A percentile compares a stretch with the other conserved stretches of the same genome.
Evolutionary conservation across 2,888 invertebrate genomes (phyloP).

Genomic region (Meliscaeva auricollis): DNA sequence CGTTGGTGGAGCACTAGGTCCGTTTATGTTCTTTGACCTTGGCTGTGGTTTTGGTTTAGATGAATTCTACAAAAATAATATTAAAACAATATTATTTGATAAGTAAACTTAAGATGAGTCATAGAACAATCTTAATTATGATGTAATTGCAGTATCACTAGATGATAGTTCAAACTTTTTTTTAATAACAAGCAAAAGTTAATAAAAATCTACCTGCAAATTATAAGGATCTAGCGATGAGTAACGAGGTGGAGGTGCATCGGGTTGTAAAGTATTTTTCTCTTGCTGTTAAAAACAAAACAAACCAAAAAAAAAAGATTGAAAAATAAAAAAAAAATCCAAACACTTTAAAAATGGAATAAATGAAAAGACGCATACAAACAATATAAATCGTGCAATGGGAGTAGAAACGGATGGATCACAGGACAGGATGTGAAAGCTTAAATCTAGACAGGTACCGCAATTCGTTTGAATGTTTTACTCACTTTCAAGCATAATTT

Average conservation of each 20-base stretch:
- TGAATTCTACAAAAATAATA: constrained; percentile 78
- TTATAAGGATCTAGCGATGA: constrained; percentile 83
- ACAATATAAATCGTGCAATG: constrained; percentile 68
- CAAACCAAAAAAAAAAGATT: constrained; percentile 74
- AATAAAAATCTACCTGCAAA: constrained; percentile 81
- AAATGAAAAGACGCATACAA: constrained; percentile 11
- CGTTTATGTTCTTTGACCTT: constrained; percentile 86
- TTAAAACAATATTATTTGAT: neutral
- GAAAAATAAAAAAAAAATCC: constrained; percentile 56
- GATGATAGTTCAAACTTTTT: neutral
- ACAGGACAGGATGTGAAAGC: constrained; percentile 24
- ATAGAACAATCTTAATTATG: constrained; percentile 27
- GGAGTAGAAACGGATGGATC: constrained; percentile 11
- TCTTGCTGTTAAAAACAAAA: constrained; percentile 72
- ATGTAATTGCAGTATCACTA: constrained; percentile 17
- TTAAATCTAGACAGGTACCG: constrained; percentile 62
- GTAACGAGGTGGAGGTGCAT: constrained; percentile 84
- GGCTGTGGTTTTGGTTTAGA: constrained; percentile 91
- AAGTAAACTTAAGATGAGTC: neutral
- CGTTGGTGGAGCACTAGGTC: constrained; percentile 79
- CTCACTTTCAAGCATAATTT: constrained; percentile 57
- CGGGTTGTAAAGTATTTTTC: constrained; percentile 72
- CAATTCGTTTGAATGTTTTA: constrained; percentile 72
- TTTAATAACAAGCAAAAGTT: constrained; percentile 61
- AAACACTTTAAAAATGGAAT: constrained; percentile 35